Percentiles rank a stretch among this genome's conserved stretches.
These are phyloP conservation scores for Boloria euphrosyne DNA, from an alignment of 2,888 invertebrate species.

Conservation along the genomic window DNA sequence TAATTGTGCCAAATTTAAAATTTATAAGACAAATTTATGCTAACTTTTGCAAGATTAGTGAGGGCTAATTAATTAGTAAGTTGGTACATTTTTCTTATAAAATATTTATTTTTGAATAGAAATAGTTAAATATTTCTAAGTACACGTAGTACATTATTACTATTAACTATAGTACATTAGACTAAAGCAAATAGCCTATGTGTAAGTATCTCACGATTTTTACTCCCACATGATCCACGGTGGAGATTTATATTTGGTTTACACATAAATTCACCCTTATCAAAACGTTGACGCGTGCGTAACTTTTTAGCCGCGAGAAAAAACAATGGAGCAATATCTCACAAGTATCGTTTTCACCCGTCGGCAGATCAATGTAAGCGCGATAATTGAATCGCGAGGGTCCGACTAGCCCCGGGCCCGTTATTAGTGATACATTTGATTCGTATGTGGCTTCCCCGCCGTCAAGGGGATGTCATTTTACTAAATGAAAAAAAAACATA, in stretches of 20 bases:
- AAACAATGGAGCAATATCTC: constrained; percentile 82
- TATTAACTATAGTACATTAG: too few species aligned
- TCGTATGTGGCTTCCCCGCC: constrained; percentile 61
- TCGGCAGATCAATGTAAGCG: constrained; percentile 69
- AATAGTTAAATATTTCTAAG: too few species aligned
- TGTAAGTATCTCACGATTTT: constrained; percentile 24
- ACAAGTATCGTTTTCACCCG: constrained; percentile 82
- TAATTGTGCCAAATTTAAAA: too few species aligned
- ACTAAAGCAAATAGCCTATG: neutral
- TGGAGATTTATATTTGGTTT: constrained; percentile 35
- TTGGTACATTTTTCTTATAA: too few species aligned
- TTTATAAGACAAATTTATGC: too few species aligned
- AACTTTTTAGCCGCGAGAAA: constrained; percentile 81
- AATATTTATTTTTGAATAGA: too few species aligned
- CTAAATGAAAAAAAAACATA: constrained; percentile 34
- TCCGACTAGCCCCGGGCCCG: constrained; percentile 57
- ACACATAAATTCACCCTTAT: constrained; percentile 44
- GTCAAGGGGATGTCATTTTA: constrained; percentile 31
- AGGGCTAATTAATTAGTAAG: too few species aligned
- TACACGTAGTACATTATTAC: too few species aligned
- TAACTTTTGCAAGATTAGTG: too few species aligned
- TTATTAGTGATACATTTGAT: constrained; percentile 75
- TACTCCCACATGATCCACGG: constrained; percentile 7
- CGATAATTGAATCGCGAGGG: constrained; percentile 79
- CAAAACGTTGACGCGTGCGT: constrained; percentile 64